phyloP scores from a whole-genome alignment of 2,888 invertebrate genomes.

The Coelopa pilipes region DNA sequence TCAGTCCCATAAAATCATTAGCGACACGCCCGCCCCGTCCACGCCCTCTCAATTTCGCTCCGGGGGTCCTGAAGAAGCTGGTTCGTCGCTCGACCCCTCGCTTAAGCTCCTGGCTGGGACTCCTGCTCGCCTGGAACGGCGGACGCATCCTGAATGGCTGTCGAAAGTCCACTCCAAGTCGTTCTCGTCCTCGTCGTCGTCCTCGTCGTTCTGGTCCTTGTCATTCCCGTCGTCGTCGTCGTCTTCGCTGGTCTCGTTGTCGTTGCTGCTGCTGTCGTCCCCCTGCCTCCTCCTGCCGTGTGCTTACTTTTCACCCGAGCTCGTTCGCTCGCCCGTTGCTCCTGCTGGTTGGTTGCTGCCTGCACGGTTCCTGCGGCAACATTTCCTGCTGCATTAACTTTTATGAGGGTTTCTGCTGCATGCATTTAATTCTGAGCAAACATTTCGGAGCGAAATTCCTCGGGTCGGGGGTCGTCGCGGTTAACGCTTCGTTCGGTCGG shows the following conservation, averaged over 20 bases:
- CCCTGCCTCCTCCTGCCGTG: too few species aligned
- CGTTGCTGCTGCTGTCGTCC: neutral
- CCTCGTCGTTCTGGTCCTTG: slow-evolving; percentile 30
- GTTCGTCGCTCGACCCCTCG: too few species aligned
- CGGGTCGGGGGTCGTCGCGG: too few species aligned
- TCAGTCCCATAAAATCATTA: neutral
- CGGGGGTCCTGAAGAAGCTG: too few species aligned
- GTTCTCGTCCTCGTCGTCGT: slow-evolving; percentile 6
- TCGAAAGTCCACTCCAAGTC: neutral
- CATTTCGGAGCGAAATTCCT: neutral
- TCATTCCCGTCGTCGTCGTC: neutral
- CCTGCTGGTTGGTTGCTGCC: slow-evolving; percentile 9
- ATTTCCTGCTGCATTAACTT: slow-evolving; percentile 27
- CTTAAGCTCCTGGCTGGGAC: neutral
- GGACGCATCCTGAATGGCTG: neutral
- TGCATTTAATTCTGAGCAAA: slow-evolving; percentile 26
- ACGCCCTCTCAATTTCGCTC: too few species aligned
- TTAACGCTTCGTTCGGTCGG: too few species aligned
- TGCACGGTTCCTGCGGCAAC: slow-evolving; percentile 5
- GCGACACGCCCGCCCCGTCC: too few species aligned
- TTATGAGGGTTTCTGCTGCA: slow-evolving; percentile 27
- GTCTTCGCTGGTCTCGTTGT: neutral
- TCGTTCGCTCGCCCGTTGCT: too few species aligned
- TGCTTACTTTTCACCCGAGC: too few species aligned
- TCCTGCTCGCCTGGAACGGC: neutral